These are phyloP conservation scores for Patella ulyssiponensis DNA, from an alignment of 2,888 invertebrate species.

Conservation along the genomic window DNA sequence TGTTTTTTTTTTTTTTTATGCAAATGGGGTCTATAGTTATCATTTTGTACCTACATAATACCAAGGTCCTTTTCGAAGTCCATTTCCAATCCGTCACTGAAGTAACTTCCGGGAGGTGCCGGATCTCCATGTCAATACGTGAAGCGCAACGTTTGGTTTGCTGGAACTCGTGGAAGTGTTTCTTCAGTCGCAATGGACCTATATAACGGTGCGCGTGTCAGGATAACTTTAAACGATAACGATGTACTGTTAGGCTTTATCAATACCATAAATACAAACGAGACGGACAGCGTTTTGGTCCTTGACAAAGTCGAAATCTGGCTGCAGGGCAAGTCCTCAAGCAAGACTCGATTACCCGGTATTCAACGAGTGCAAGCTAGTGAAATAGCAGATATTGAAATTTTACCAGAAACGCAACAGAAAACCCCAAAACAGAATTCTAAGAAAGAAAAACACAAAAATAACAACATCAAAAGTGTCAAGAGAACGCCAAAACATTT, in stretches of 20 bases:
- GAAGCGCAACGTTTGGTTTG: no score
- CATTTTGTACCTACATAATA: no score
- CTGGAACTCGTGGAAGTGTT: no score
- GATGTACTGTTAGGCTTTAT: neutral
- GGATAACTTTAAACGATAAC: neutral
- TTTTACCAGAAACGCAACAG: constrained; percentile 1
- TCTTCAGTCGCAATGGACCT: neutral
- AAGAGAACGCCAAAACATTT: constrained; percentile 40
- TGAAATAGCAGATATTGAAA: constrained; percentile 42
- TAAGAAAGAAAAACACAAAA: constrained; percentile 15
- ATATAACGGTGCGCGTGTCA: neutral
- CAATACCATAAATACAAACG: neutral
- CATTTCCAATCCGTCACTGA: no score
- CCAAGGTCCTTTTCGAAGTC: no score
- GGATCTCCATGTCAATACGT: no score
- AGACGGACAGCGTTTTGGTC: neutral
- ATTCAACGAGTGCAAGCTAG: constrained; percentile 44
- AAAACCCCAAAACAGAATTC: neutral
- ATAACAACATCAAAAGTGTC: constrained; percentile 24
- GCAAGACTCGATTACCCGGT: constrained; percentile 27
- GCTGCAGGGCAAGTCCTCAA: neutral
- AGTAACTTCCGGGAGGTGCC: no score
- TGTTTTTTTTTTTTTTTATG: no score
- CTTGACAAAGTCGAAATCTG: neutral
- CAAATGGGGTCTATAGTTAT: no score